phyloP scores from a whole-genome alignment of 1,140 invertebrate genomes.

The Lamellibrachia luymesi region DNA sequence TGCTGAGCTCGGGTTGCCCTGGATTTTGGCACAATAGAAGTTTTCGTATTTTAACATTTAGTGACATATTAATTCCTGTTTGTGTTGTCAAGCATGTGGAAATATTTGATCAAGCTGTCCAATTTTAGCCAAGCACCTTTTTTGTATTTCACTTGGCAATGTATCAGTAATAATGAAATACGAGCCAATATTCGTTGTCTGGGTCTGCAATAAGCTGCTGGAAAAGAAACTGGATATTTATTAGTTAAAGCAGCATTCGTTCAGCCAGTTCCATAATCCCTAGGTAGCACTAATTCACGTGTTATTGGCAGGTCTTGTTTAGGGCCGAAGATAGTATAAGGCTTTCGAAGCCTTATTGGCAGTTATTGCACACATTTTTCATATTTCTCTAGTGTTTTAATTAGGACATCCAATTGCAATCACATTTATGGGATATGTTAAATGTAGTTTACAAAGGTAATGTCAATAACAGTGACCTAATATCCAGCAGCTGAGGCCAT shows the following conservation, averaged over 20 bases:
- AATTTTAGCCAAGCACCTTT: not conserved
- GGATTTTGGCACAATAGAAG: too few relatives aligned
- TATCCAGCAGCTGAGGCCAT: not conserved
- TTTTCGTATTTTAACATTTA: too few relatives aligned
- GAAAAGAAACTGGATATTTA: not conserved
- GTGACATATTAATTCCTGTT: too few relatives aligned
- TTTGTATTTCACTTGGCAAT: not conserved
- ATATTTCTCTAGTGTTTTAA: not conserved
- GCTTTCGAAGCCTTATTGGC: not conserved
- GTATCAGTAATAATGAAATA: slow-evolving; percentile 1
- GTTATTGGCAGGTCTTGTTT: not conserved
- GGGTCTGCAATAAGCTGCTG: not conserved
- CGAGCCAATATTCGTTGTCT: not conserved
- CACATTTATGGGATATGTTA: not conserved
- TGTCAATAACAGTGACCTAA: not conserved
- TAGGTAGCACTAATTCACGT: not conserved
- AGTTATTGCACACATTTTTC: not conserved
- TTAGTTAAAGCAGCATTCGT: not conserved
- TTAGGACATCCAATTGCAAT: not conserved
- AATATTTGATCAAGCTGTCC: not conserved
- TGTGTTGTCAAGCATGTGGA: not conserved
- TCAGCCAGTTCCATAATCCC: not conserved
- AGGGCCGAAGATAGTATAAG: not conserved
- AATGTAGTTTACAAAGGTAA: not conserved
- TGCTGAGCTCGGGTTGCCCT: too few relatives aligned